phyloP scores from a whole-genome alignment of 1,140 invertebrate genomes.

The Wasmannia auropunctata region DNA sequence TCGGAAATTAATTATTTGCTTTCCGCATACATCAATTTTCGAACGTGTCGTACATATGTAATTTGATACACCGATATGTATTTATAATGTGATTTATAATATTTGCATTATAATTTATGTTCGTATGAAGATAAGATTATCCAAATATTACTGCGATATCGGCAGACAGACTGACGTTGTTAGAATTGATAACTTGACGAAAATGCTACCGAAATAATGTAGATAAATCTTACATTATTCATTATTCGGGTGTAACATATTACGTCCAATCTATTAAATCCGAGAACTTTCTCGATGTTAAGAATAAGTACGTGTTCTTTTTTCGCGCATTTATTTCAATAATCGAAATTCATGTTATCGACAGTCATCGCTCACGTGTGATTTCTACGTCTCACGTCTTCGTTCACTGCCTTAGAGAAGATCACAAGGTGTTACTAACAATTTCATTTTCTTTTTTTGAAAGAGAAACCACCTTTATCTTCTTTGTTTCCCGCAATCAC shows the following conservation, averaged over 20 bases:
- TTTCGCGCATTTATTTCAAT: background rate
- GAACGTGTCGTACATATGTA: background rate
- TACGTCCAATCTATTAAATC: background rate
- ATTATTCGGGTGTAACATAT: background rate
- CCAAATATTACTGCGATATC: background rate
- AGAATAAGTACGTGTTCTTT: background rate
- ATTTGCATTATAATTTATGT: constrained; percentile 2
- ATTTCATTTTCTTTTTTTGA: background rate
- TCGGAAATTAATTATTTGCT: constrained; percentile 1
- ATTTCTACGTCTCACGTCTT: background rate
- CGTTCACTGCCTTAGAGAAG: background rate
- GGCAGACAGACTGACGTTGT: background rate
- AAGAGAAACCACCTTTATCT: background rate
- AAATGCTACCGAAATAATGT: background rate
- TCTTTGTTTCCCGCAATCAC: background rate
- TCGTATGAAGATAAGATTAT: background rate
- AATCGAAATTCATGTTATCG: background rate
- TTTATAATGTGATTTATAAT: background rate
- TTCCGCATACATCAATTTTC: background rate
- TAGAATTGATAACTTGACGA: background rate
- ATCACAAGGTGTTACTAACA: background rate
- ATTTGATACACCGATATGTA: background rate
- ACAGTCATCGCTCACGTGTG: background rate
- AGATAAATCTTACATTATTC: background rate
- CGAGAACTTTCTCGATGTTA: background rate